Conservation (phyloP, 2,113 vertebrate species). For the Microtus oregoni region DNA sequence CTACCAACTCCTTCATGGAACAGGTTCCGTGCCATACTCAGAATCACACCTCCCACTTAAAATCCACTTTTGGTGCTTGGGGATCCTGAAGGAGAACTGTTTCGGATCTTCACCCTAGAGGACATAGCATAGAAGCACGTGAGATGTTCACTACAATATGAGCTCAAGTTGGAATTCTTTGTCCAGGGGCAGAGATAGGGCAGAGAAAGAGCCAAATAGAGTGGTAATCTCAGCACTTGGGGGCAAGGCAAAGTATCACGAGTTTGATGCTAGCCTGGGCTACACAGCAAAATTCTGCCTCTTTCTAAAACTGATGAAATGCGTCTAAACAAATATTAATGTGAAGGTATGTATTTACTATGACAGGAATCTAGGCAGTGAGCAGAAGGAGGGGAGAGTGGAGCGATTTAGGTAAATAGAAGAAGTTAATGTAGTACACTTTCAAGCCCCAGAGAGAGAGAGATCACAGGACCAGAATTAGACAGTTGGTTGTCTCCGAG, state of each 20-base stretch:
- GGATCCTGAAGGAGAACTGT: neutral
- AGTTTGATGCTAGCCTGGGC: neutral
- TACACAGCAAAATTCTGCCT: neutral
- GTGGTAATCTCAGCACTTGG: neutral
- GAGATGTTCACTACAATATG: neutral
- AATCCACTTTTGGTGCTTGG: neutral
- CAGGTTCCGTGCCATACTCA: neutral
- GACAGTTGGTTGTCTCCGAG: slow-evolving; percentile 79
- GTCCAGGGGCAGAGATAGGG: neutral
- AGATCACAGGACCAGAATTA: slow-evolving; percentile 82
- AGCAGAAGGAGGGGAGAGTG: slow-evolving; percentile 60
- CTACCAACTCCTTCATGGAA: neutral
- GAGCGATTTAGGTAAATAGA: slow-evolving; percentile 80
- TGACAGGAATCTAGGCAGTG: slow-evolving; percentile 68
- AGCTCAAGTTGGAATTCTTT: neutral
- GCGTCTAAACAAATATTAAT: slow-evolving; percentile 28
- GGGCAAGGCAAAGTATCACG: neutral
- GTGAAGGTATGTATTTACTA: slow-evolving; percentile 39
- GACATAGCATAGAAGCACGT: neutral
- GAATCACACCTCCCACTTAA: neutral
- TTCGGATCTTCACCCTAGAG: neutral
- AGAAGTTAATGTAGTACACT: slow-evolving; percentile 80
- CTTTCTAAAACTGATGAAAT: neutral
- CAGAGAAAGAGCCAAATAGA: neutral
- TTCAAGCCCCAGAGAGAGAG: slow-evolving; percentile 85